Base-by-base conservation (phyloP, 2,113 vertebrate species). In the Mobula hypostoma region DNA sequence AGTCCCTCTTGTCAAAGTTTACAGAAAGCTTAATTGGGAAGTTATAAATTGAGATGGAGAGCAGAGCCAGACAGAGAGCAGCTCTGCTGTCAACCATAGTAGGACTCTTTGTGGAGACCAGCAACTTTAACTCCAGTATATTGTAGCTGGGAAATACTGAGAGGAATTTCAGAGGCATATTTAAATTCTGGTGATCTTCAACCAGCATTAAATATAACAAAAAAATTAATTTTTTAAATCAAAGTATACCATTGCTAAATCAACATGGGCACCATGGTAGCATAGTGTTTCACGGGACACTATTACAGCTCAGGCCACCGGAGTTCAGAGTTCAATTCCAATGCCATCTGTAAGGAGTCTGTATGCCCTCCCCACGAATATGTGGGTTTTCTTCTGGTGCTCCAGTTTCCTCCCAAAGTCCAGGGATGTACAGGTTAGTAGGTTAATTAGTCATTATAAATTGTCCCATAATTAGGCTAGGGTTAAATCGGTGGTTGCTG, bases 1-100 rank as follows among this genome's bases (percentile, higher is more conserved):
- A 93, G 68, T 93, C 91, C 91, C 70, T 93, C 91, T 76, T 93
- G 91, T 93, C 91, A 93, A 93, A 93, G 91, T 76, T 93, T 93
- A 93, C 66, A 72, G 91, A 93, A 93, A 93, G 70, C 91, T 93
- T 93, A 93, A 93, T 93, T 93, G 91, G 91, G 70, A 93, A 93
- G 91, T 93, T 93, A 93, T 93, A 93, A 93, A 93, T 93, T 93
- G 91, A 93, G 91, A 56, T 70, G 74, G 91, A 93, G 74, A 93
- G 91, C 91, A 93, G 91, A 15, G 70, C 91, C 91, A 72, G 91
- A 93, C 91, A 93, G 91, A 93, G 91, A 93, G 74, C 91, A 93
- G 91, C 36, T 93, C 91, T 93, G 70, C 91, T 93, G 90, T 92
- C 66, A 19, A 92, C 66, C 90, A 92, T 66, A 92, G 90, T 92